Evolutionary conservation across 2,113 vertebrate species (phyloP).

Genomic region (Phrynosoma blainvillii): DNA sequence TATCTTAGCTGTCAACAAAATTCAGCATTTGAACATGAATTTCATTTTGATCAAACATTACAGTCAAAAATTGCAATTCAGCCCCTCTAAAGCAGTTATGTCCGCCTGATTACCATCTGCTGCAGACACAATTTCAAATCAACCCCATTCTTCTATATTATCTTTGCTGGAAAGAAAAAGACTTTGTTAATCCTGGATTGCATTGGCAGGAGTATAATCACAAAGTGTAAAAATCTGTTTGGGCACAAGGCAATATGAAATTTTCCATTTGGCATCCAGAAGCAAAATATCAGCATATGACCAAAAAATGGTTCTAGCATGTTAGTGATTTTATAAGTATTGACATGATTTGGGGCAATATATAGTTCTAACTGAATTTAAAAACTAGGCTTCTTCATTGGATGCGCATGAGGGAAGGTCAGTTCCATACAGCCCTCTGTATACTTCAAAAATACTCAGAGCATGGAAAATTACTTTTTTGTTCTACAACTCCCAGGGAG

Average conservation of each 20-base stretch:
- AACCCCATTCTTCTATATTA: constrained; percentile 36
- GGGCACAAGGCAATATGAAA: background rate
- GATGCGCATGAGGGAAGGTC: too few relatives aligned
- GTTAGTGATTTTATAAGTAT: background rate
- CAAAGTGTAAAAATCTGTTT: background rate
- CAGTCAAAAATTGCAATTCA: constrained; percentile 29
- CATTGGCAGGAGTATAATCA: constrained; percentile 11
- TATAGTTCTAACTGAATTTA: background rate
- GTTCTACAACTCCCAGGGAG: too few relatives aligned
- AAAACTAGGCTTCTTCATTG: background rate
- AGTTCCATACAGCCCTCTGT: background rate
- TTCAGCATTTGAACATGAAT: constrained; percentile 37
- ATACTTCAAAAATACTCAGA: too few relatives aligned
- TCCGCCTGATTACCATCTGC: constrained; percentile 41
- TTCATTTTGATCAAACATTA: constrained; percentile 51
- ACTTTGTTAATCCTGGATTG: constrained; percentile 47
- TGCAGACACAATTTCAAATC: constrained; percentile 54
- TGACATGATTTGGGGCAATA: background rate
- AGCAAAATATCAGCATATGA: constrained; percentile 17
- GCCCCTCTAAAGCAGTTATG: constrained; percentile 19
- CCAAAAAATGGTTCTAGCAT: background rate
- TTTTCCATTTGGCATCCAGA: constrained; percentile 13
- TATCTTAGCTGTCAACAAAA: constrained; percentile 24
- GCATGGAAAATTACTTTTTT: too few relatives aligned
- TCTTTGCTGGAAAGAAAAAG: constrained; percentile 30